Evolutionary conservation across 1,140 invertebrate genomes (phyloP).

Genomic region (Bilobella aurantiaca): DNA sequence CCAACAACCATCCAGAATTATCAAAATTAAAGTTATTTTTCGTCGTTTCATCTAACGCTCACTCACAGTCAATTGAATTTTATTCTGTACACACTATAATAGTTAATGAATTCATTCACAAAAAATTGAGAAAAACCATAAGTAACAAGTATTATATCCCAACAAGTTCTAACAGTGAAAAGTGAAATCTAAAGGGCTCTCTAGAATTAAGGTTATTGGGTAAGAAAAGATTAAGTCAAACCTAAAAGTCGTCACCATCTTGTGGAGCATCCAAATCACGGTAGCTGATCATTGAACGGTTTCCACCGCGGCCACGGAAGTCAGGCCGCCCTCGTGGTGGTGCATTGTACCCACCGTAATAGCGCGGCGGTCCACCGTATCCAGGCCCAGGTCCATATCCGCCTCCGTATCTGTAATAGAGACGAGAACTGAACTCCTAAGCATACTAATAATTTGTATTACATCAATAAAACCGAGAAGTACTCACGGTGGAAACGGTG

Average conservation of each 20-base stretch:
- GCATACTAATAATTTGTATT: conserved; percentile 9
- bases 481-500: conserved; percentile 22
- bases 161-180: background rate
- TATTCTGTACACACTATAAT: too few relatives aligned
- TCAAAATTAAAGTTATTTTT: too few relatives aligned
- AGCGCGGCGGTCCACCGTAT: conserved; percentile 11
- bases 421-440: conserved; percentile 11
- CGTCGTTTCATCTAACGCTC: too few relatives aligned
- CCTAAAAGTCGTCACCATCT: conserved; percentile 66
- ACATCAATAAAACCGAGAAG: conserved; percentile 3
- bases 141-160: background rate
- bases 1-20: too few relatives aligned
- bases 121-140: background rate
- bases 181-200: background rate
- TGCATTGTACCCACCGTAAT: conserved; percentile 12
- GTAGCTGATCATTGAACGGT: conserved; percentile 74
- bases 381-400: conserved; percentile 24
- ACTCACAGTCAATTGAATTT: too few relatives aligned
- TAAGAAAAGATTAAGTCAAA: background rate
- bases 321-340: conserved; percentile 14
- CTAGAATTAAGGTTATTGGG: background rate
- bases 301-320: conserved; percentile 48
- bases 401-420: conserved; percentile 36
- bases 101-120: too few relatives aligned
- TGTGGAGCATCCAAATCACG: conserved; percentile 80